Evolutionary conservation across 53 echinoderm and acorn worm species (phyloP).

Genomic region (Temnopleurus reevesii): DNA sequence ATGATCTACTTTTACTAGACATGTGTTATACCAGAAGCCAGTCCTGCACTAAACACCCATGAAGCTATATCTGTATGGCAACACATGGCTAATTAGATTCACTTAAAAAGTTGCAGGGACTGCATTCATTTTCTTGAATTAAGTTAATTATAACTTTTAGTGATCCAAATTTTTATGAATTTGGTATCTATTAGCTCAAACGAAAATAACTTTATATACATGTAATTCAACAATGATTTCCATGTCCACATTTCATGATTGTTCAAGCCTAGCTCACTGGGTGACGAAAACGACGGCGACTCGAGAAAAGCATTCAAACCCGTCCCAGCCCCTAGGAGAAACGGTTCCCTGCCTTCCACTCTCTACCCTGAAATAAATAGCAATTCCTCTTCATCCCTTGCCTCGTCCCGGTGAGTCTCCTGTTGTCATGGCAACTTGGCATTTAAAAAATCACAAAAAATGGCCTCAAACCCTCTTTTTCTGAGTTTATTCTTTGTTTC

Average conservation of each 20-base stretch:
- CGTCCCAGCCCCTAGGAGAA: conserved; percentile 43
- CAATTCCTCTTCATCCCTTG: conserved; percentile 30
- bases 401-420: conserved; percentile 38
- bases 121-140: too few relatives aligned
- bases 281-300: background rate
- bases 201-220: background rate
- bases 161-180: too few relatives aligned
- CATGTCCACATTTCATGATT: background rate
- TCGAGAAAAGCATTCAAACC: conserved; percentile 10
- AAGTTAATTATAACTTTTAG: too few relatives aligned
- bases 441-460: background rate
- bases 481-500: too few relatives aligned
- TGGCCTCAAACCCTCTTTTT: too few relatives aligned
- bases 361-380: conserved; percentile 41
- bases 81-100: too few relatives aligned
- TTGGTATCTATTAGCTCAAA: too few relatives aligned
- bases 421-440: conserved; percentile 41
- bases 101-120: too few relatives aligned
- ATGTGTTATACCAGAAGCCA: too few relatives aligned
- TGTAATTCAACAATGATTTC: background rate
- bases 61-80: too few relatives aligned
- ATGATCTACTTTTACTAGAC: too few relatives aligned
- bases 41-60: too few relatives aligned
- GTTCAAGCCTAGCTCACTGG: background rate
- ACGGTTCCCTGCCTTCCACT: conserved; percentile 30